These are phyloP conservation scores for Anas bernieri DNA, from an alignment of 2,797 vertebrate genomes.

Conservation along the genomic window DNA sequence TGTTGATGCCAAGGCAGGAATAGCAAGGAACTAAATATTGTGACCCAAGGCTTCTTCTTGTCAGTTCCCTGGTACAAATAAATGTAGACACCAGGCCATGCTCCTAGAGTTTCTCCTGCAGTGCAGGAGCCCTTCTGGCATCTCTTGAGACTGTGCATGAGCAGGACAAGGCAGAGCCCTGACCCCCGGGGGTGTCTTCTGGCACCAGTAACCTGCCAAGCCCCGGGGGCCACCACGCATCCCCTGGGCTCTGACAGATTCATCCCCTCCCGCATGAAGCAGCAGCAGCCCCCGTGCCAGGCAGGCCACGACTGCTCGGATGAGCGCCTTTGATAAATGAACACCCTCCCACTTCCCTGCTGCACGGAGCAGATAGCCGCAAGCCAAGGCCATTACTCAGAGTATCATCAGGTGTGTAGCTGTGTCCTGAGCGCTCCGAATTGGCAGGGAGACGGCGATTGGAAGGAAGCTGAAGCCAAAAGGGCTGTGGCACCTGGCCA, in stretches of 20 bases:
- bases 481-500: conserved; percentile 32
- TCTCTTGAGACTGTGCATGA: neutral
- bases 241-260: neutral
- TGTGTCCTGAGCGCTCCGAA: conserved; percentile 28
- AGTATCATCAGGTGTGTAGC: conserved; percentile 66
- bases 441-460: conserved; percentile 42
- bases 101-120: conserved; percentile 24
- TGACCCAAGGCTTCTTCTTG: conserved; percentile 54
- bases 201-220: neutral
- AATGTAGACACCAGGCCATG: conserved; percentile 18
- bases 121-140: neutral
- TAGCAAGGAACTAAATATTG: conserved; percentile 54
- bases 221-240: rapidly evolving
- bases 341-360: conserved; percentile 33
- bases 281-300: neutral
- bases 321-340: conserved; percentile 15
- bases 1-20: conserved; percentile 43
- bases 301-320: neutral
- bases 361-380: conserved; percentile 50
- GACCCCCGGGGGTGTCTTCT: neutral
- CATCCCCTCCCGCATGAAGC: neutral
- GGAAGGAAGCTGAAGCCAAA: conserved; percentile 46
- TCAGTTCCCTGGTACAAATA: conserved; percentile 46
- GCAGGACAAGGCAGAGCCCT: neutral
- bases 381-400: conserved; percentile 62